phyloP scores from a whole-genome alignment of 2,797 vertebrate genomes.

The Champsocephalus esox region DNA sequence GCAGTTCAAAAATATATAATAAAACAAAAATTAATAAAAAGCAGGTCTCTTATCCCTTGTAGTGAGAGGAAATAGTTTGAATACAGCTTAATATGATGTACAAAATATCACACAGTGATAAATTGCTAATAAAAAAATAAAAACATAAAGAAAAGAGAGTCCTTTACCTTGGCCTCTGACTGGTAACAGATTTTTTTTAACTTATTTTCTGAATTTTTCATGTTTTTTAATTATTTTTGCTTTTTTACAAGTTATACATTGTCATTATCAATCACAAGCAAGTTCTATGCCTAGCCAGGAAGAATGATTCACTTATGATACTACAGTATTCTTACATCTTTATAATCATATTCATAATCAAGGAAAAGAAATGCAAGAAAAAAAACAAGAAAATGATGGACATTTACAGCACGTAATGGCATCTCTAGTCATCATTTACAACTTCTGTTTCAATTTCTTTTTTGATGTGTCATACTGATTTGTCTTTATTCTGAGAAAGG shows the following conservation, averaged over 20 bases:
- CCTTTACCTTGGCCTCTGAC: slow-evolving; percentile 86
- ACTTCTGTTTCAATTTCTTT: slow-evolving; percentile 53
- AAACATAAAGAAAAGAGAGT: slow-evolving; percentile 83
- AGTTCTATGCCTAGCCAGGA: slow-evolving; percentile 84
- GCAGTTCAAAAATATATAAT: slow-evolving; percentile 85
- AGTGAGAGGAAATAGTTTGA: slow-evolving; percentile 85
- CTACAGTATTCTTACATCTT: slow-evolving; percentile 85
- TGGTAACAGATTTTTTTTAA: slow-evolving; percentile 66
- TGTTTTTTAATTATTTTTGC: slow-evolving; percentile 63
- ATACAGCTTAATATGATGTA: slow-evolving; percentile 88
- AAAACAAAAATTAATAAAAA: slow-evolving; percentile 86
- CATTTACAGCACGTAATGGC: slow-evolving; percentile 80
- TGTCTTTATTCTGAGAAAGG: slow-evolving; percentile 55
- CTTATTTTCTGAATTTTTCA: slow-evolving; percentile 58
- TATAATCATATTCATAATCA: slow-evolving; percentile 77
- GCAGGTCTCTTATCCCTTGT: slow-evolving; percentile 86
- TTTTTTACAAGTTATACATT: slow-evolving; percentile 79
- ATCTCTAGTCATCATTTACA: slow-evolving; percentile 77
- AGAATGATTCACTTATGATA: slow-evolving; percentile 82
- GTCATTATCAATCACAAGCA: slow-evolving; percentile 86
- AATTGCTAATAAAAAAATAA: slow-evolving; percentile 87
- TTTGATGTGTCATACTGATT: slow-evolving; percentile 68
- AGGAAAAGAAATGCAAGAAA: slow-evolving; percentile 75
- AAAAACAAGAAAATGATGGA: slow-evolving; percentile 75
- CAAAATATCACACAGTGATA: slow-evolving; percentile 97